phyloP scores from a whole-genome alignment of 2,888 invertebrate genomes.

The Meghimatium bilineatum region DNA sequence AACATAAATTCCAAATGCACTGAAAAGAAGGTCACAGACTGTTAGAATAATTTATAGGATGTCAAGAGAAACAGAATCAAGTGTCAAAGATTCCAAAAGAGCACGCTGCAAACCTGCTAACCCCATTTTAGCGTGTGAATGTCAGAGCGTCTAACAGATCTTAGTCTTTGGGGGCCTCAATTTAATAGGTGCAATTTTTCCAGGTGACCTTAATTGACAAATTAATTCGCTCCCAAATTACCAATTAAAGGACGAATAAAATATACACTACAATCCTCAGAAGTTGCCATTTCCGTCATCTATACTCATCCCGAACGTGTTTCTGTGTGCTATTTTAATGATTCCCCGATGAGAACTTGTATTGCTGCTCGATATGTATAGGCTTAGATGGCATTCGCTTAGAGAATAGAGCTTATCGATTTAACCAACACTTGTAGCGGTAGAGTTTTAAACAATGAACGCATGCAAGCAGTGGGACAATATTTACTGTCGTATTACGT shows the following conservation, averaged over 20 bases:
- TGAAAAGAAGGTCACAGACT: not conserved
- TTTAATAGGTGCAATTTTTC: slow-evolving; percentile 13
- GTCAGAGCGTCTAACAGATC: not conserved
- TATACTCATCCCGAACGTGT: not conserved
- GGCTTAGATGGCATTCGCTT: too few relatives aligned
- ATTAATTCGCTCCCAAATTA: slow-evolving; percentile 22
- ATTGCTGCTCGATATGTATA: not conserved
- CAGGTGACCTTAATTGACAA: slow-evolving; percentile 32
- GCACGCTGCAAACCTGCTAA: not conserved
- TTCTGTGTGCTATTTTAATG: not conserved
- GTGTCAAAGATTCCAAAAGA: not conserved
- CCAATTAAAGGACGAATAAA: not conserved
- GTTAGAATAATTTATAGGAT: not conserved
- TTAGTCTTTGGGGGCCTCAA: not conserved
- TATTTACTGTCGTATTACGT: too few relatives aligned
- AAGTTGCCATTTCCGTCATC: not conserved
- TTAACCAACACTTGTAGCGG: too few relatives aligned
- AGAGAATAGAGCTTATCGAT: too few relatives aligned
- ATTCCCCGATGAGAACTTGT: not conserved
- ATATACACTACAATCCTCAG: not conserved
- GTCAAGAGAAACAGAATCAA: not conserved
- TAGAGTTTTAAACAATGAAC: too few relatives aligned
- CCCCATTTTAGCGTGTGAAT: not conserved
- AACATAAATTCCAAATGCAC: not conserved
- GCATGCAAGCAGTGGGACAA: too few relatives aligned